Base-by-base conservation (phyloP, 2,888 invertebrate species). In the Stenurella melanura region DNA sequence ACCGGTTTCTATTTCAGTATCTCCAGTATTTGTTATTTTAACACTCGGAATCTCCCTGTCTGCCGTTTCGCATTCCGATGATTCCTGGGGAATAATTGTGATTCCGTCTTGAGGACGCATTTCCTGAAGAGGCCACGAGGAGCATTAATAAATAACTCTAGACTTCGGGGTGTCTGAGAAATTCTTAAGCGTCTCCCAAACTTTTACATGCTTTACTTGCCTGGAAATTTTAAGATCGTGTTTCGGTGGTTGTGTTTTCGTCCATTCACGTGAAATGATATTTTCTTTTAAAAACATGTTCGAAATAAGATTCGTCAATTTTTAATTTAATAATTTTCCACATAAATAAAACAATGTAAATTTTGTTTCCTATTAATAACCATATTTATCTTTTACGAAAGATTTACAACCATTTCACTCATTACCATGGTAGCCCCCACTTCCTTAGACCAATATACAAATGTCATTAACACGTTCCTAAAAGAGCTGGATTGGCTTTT, bases 81-180 rank as follows among this genome's bases (percentile, higher is more conserved):
- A 63, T 63, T 63, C 61, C 64, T 6, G 18, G 64, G 64, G 64
- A 64, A 64, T 64, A 64, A 64, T 64, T 64, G 64, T 42, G 64
- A 64, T 64, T 34, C 17, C 38, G n/a, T 12, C 18, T 19, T 11
- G 42, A 38, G 7, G 18, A 38, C 42, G 64, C 12, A 42, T 42
- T 26, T 42, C 64, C 42, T 42, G 64, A 64, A 18, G 42, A 42
- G 42, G 42, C 42, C 42, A 19, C 17, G 63, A 34, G 34, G 18
- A 26, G 10, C n/a, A 38, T 38, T 64, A 38, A 64, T 64, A 18
- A 18, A 38, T 9, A 15, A 64, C 34, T 38, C 38, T 11, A n/a
- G 10, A 2, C 38, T 34, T 18, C 21, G n/a, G 26, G 61, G n/a
- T 15, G 42, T 42, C 42, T 42, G 12, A 42, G 42, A 42, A 61